Evolutionary conservation across 2,113 vertebrate species (phyloP).

Genomic region (Micronycteris hirsuta): DNA sequence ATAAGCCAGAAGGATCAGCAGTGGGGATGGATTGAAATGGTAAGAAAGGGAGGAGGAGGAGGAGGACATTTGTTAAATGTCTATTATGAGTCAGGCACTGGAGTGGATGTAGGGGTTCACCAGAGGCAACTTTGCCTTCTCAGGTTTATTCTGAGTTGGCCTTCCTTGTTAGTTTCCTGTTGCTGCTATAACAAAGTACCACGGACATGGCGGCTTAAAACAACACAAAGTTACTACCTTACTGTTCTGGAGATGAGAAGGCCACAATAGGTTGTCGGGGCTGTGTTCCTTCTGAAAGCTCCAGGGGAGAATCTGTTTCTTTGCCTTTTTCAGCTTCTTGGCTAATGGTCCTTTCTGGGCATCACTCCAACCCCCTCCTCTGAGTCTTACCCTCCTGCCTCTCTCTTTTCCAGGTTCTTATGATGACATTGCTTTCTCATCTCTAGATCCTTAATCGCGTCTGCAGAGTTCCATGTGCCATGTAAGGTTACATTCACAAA

Average conservation of each 20-base stretch:
- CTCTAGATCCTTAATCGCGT: background rate
- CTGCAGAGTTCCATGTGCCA: background rate
- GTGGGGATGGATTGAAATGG: background rate
- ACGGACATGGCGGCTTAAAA: too few species aligned
- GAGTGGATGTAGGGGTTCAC: background rate
- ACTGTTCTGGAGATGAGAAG: too few species aligned
- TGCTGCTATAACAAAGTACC: background rate
- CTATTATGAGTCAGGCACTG: too few species aligned
- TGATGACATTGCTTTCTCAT: background rate
- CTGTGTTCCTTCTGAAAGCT: too few species aligned
- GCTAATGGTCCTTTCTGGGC: background rate
- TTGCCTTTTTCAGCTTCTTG: background rate
- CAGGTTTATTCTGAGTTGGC: background rate
- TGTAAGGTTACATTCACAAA: background rate
- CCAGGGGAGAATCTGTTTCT: too few species aligned
- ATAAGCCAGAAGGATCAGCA: background rate
- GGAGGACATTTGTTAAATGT: background rate
- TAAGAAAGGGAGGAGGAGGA: too few species aligned
- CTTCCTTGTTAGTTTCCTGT: background rate
- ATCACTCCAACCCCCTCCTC: background rate
- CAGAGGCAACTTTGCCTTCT: background rate
- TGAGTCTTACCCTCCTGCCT: background rate
- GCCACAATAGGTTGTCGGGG: too few species aligned
- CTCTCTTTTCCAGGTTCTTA: background rate
- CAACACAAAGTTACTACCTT: too few species aligned